Conservation (phyloP, 1,140 invertebrate species). For the Philotrypesis tridentata region DNA sequence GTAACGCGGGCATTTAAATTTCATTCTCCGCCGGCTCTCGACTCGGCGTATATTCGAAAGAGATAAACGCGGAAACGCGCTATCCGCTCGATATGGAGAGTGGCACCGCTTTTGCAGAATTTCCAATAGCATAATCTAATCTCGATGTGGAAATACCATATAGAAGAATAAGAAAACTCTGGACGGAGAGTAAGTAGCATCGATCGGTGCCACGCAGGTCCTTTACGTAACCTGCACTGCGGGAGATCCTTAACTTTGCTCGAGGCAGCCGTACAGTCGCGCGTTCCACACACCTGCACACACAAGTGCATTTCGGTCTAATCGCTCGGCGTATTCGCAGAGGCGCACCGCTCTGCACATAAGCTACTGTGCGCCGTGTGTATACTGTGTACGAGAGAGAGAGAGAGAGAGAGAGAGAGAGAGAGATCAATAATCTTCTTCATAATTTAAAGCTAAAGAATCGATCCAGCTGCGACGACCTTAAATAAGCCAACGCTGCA, state of each 20-base stretch:
- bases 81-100: not conserved
- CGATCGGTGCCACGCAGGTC: too few relatives aligned
- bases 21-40: not conserved
- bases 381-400: not conserved
- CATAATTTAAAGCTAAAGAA: slow-evolving; percentile 41
- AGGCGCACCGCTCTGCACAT: not conserved
- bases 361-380: not conserved
- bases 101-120: too few relatives aligned
- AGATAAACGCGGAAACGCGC: not conserved
- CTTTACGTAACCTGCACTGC: not conserved
- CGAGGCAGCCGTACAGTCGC: not conserved
- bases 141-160: too few relatives aligned
- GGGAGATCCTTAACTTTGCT: not conserved
- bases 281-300: not conserved
- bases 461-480: slow-evolving; percentile 37
- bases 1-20: not conserved
- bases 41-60: not conserved
- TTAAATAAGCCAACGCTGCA: slow-evolving; percentile 21
- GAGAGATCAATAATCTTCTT: slow-evolving; percentile 35
- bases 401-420: slow-evolving; percentile 12
- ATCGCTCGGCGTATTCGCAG: not conserved
- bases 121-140: too few relatives aligned
- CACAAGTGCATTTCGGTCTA: not conserved
- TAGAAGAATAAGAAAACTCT: too few relatives aligned
- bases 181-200: too few relatives aligned